Evolutionary conservation across 2,113 vertebrate species (phyloP).

Genomic region (Charadrius vociferus): DNA sequence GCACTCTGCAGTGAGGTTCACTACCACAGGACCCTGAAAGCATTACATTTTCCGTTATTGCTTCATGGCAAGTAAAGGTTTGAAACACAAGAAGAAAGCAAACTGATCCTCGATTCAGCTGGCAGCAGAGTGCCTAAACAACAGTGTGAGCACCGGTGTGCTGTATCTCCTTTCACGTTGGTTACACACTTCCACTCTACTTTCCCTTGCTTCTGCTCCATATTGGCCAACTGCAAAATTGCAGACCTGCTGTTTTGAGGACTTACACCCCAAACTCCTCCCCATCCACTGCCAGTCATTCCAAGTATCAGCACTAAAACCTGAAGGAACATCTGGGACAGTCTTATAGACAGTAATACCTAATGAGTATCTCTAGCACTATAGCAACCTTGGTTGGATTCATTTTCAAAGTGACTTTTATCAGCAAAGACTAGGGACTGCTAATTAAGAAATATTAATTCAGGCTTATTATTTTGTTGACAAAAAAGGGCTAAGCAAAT

Average conservation of each 20-base stretch:
- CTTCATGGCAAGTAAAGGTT: neutral
- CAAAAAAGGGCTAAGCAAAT: neutral
- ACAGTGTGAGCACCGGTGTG: neutral
- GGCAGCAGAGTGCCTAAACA: neutral
- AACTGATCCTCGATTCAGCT: neutral
- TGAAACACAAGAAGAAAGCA: neutral
- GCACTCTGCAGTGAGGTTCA: neutral
- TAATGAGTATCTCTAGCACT: neutral
- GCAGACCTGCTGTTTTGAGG: neutral
- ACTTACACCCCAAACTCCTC: neutral
- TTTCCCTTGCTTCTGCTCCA: neutral
- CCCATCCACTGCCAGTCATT: neutral
- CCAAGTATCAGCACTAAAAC: neutral
- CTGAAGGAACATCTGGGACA: neutral
- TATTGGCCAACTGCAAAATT: neutral
- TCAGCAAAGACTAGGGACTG: neutral
- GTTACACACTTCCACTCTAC: neutral
- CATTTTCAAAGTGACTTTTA: constrained; percentile 30
- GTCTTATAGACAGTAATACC: neutral
- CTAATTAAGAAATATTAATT: constrained; percentile 53
- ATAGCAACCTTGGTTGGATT: neutral
- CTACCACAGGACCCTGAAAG: neutral
- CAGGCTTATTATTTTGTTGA: constrained; percentile 11
- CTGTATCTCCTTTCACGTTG: neutral
- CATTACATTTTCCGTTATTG: neutral